Base-by-base conservation (phyloP, 2,797 vertebrate species). In the Cuculus canorus region DNA sequence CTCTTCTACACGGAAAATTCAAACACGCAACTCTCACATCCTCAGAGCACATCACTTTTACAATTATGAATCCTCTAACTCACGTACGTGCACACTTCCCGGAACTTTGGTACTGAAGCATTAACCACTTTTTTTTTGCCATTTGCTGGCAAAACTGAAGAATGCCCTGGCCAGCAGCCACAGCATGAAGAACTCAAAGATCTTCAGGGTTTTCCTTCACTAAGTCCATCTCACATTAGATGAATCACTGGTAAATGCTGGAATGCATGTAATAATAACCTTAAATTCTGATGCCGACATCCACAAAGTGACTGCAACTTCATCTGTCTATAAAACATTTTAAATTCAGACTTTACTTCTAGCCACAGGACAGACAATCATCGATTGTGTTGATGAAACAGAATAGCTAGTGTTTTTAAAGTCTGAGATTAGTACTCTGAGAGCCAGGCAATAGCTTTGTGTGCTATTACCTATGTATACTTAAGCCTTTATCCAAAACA, bases 111-210 rank as follows among this genome's bases (percentile, higher is more conserved):
- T 30, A 60, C n/a, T 28, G 2, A 53, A 59, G 69, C 17, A 41
- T 32, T 48, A 68, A 17, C 8, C 32, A 70, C n/a, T n/a, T n/a
- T n/a, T n/a, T n/a, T n/a, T n/a, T n/a, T n/a, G n/a, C n/a, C n/a
- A n/a, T 81, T 81, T 53, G 13, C n/a, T 57, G 35, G n/a, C 3
- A 56, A 27, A 56, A 43, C 24, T 59, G 59, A 48, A 52, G 45
- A 6, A 52, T 1, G 1, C 1, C 21, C 17, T 0, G 3, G 17
- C 8, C 1, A 0, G 17, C 47, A 47, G 27, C 5, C 10, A 37
- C n/a, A 45, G 37, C 37, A 57, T 1, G 5, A 65, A 82, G 9
- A 33, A 16, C 12, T 65, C 24, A 19, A 0, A 2, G 48, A 69
- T 9, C 2, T 2, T 17, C 15, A 39, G 39, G 39, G 39, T 39